Evolutionary conservation across 2,888 invertebrate species (phyloP).

Genomic region (Hartigia nigra): DNA sequence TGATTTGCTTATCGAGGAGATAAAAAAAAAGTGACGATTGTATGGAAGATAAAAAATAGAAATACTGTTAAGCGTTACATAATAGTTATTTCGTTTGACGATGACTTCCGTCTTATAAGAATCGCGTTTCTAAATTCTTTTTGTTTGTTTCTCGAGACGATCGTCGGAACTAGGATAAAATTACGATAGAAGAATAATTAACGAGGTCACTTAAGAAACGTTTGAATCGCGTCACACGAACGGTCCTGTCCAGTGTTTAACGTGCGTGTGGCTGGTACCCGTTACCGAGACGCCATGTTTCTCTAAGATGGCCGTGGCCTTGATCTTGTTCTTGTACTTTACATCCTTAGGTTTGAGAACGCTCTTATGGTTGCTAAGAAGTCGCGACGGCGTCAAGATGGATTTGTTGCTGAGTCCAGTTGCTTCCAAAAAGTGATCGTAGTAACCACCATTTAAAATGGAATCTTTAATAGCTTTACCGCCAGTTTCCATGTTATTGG

Average conservation of each 20-base stretch:
- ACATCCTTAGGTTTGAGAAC: constrained; percentile 83
- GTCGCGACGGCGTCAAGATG: constrained; percentile 73
- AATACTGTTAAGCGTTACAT: constrained; percentile 4
- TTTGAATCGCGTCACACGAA: constrained; percentile 57
- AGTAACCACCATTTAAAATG: constrained; percentile 67
- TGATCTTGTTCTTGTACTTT: constrained; percentile 78
- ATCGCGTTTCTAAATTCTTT: not conserved
- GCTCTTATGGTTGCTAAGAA: constrained; percentile 80
- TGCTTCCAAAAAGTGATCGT: constrained; percentile 82
- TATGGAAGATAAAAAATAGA: not conserved
- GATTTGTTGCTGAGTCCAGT: constrained; percentile 85
- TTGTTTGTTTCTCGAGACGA: not conserved
- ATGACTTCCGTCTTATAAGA: not conserved
- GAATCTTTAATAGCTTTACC: constrained; percentile 46
- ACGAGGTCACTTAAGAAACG: constrained; percentile 23
- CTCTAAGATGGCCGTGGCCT: constrained; percentile 69
- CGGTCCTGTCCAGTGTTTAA: constrained; percentile 68
- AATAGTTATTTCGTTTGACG: not conserved
- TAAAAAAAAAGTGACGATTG: not conserved
- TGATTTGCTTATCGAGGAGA: not conserved
- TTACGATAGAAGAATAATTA: not conserved
- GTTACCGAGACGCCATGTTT: constrained; percentile 63
- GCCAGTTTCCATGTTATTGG: constrained; percentile 33
- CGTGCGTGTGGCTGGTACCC: constrained; percentile 47
- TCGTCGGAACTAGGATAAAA: not conserved